These are phyloP conservation scores for Caenorhabditis sinica DNA, from an alignment of 2,888 invertebrate genomes.

Conservation along the genomic window DNA sequence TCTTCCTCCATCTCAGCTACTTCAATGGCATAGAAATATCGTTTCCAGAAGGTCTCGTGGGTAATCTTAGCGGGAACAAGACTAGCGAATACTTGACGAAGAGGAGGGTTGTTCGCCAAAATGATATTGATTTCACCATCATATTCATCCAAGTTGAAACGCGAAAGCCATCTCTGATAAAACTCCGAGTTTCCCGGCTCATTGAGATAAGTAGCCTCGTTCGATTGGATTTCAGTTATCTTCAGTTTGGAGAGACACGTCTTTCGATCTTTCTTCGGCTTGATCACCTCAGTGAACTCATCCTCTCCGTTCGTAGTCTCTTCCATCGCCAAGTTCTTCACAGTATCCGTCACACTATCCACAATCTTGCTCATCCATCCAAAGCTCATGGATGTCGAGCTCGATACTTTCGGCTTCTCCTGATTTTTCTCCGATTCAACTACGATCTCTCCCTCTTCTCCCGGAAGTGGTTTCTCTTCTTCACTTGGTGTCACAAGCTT, in stretches of 20 bases:
- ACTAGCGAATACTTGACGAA: conserved; percentile 87
- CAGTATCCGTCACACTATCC: conserved; percentile 73
- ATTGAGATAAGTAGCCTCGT: conserved; percentile 72
- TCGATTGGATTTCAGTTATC: conserved; percentile 75
- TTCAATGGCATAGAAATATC: conserved; percentile 89
- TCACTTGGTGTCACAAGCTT: conserved; percentile 76
- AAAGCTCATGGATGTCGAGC: conserved; percentile 62
- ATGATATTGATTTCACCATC: conserved; percentile 86
- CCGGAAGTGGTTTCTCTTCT: conserved; percentile 64
- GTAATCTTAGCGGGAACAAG: conserved; percentile 87
- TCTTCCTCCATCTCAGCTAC: conserved; percentile 79
- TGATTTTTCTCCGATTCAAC: conserved; percentile 1
- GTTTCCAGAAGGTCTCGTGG: conserved; percentile 90
- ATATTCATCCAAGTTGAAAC: conserved; percentile 74
- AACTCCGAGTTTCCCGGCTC: conserved; percentile 68
- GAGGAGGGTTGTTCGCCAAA: conserved; percentile 87
- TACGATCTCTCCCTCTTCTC: conserved; percentile 28
- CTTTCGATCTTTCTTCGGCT: conserved; percentile 71
- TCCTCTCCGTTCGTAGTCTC: conserved; percentile 81
- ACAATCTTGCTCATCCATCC: conserved; percentile 78
- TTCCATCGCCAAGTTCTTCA: conserved; percentile 79
- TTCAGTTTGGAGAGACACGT: conserved; percentile 60
- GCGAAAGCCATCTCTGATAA: conserved; percentile 53
- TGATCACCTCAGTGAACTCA: conserved; percentile 77
- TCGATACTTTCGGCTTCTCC: conserved; percentile 27